These are phyloP conservation scores for Trichogramma dendrolimi DNA, from an alignment of 2,888 invertebrate genomes.

Conservation along the genomic window DNA sequence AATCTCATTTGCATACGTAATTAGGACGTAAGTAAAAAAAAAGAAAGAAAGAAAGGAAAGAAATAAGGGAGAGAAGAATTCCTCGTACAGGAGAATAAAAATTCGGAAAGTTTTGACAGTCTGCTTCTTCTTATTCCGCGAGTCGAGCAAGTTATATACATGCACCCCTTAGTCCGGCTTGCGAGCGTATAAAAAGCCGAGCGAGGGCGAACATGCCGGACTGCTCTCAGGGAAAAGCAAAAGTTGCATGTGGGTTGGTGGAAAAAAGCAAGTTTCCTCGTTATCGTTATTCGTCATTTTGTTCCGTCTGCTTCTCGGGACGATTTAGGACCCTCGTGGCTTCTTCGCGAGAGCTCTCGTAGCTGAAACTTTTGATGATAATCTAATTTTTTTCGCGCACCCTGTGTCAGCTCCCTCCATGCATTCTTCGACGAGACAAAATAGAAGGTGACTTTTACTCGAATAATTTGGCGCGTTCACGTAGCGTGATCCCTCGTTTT, in stretches of 20 bases:
- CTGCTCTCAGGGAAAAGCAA: not conserved
- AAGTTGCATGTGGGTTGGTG: not conserved
- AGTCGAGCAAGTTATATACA: not conserved
- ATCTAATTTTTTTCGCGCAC: constrained; percentile 23
- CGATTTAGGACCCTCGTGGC: constrained; percentile 20
- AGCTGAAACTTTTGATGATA: constrained; percentile 27
- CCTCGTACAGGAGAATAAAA: constrained; percentile 5
- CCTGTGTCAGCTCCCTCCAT: not conserved
- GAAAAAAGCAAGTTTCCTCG: constrained; percentile 23
- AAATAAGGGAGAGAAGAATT: not conserved
- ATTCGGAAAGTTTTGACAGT: constrained; percentile 14
- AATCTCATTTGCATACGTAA: not conserved
- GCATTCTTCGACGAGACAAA: not conserved
- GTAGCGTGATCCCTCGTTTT: too few relatives aligned
- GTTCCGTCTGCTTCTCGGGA: constrained; percentile 2
- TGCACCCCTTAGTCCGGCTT: not conserved
- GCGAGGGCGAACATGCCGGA: not conserved
- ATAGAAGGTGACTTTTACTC: constrained; percentile 8
- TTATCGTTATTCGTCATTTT: constrained; percentile 30
- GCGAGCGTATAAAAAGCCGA: not conserved
- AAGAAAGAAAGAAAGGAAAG: not conserved
- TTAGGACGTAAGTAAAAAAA: not conserved
- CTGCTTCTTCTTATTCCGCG: not conserved
- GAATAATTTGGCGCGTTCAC: too few relatives aligned
- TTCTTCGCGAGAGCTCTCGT: not conserved